Base-by-base conservation (phyloP, 2,113 vertebrate genomes). In the Struthidea cinerea region DNA sequence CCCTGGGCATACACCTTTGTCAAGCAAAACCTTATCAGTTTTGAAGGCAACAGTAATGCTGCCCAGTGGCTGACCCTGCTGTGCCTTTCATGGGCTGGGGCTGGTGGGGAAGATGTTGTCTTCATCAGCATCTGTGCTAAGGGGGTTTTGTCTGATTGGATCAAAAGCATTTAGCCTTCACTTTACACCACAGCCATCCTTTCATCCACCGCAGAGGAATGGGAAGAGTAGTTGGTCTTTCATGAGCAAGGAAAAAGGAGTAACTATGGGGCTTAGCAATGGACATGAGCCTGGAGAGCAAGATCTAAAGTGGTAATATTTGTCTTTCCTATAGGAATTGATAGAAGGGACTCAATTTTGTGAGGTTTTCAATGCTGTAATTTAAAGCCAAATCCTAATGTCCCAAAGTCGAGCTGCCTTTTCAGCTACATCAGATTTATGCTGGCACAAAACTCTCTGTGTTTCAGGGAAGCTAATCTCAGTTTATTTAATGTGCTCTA, bases 391-490 rank as follows among this genome's bases (percentile, higher is more conserved):
- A 85, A 93, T 83, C 33, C 16, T 86, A 47, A 83, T n/a, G 50
- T 74, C 63, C 85, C 75, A 55, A 77, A 89, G 47, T 3, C 33
- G 56, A 92, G 27, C 67, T 92, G 55, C 56, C 30, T 91, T 89
- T 49, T 56, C 55, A 88, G 16, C 59, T 93, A 47, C 35, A 33
- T 59, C 71, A 91, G 59, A 90, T 96, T 95, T 95, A 70, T 88
- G 49, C 56, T 71, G 65, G 75, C 47, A 65, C 86, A 88, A 94
- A 93, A 23, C 8, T 77, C 33, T 35, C 59, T 44, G 83, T 35
- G 76, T 91, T 92, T 92, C 90, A 90, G 71, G 59, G 39, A 78
- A 90, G 50, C 47, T 90, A 88, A 94, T 92, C 84, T 84, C 64
- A 53, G 87, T 92, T 93, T 95, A 92, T 73, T 91, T 89, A 67